phyloP scores from a whole-genome alignment of 2,113 vertebrate genomes.

The Percopsis transmontana region DNA sequence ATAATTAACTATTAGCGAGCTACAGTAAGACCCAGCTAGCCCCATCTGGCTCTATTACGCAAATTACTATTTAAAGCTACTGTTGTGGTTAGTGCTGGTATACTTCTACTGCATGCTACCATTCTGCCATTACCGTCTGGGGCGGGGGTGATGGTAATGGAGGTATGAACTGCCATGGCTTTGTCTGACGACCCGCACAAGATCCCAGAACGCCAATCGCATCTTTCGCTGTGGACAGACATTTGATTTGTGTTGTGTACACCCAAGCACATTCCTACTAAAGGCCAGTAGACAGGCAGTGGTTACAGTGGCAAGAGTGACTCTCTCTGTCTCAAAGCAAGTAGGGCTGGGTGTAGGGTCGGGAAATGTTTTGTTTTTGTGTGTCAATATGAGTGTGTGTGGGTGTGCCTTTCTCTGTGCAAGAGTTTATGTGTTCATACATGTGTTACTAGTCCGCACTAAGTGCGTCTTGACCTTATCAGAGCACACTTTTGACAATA shows the following conservation, averaged over 20 bases:
- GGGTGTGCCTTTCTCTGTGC: not conserved
- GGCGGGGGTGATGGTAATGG: conserved; percentile 34
- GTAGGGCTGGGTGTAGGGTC: conserved; percentile 11
- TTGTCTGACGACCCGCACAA: conserved; percentile 42
- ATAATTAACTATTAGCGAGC: conserved; percentile 21
- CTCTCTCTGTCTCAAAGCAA: conserved; percentile 36
- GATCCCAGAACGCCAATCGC: conserved; percentile 50
- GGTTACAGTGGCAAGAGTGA: conserved; percentile 48
- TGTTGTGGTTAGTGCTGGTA: conserved; percentile 29
- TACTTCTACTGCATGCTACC: conserved; percentile 46
- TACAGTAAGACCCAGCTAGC: conserved; percentile 4
- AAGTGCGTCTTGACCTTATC: conserved; percentile 2
- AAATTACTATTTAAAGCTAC: conserved; percentile 37
- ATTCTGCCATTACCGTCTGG: conserved; percentile 46
- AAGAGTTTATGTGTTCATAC: conserved; percentile 15
- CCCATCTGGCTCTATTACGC: conserved; percentile 20
- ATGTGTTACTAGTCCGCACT: not conserved
- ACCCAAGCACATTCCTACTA: conserved; percentile 50
- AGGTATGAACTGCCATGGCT: conserved; percentile 41
- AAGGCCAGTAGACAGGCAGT: conserved; percentile 57
- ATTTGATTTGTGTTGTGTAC: conserved; percentile 46
- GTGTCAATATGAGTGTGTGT: conserved; percentile 3
- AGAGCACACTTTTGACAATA: conserved; percentile 20
- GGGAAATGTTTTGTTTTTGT: conserved; percentile 4
- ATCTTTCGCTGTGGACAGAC: conserved; percentile 47